These are phyloP conservation scores for Enteromius thamalakanensis DNA, from an alignment of 2,797 vertebrate genomes.

Conservation along the genomic window DNA sequence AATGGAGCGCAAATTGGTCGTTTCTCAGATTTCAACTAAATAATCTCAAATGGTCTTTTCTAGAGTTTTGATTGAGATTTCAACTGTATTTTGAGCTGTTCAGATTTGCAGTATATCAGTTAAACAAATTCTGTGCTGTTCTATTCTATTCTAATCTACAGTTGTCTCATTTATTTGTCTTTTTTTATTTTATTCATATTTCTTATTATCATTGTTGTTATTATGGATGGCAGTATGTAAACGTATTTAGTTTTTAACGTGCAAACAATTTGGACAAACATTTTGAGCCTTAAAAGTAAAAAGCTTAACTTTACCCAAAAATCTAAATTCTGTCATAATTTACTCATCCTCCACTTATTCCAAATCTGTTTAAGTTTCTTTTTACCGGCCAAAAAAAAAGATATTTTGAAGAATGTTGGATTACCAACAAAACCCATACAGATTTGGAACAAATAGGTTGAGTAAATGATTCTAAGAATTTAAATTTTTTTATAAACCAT, in stretches of 20 bases:
- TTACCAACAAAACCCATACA: neutral
- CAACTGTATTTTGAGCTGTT: neutral
- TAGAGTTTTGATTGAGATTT: neutral
- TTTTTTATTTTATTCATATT: no score
- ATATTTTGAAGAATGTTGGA: neutral
- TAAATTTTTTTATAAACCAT: neutral
- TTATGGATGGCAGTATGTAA: no score
- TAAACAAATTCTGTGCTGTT: neutral
- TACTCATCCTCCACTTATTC: neutral
- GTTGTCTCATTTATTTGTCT: neutral
- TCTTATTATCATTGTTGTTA: no score
- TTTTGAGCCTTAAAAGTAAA: no score
- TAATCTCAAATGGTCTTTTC: neutral
- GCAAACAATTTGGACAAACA: no score
- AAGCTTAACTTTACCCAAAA: neutral
- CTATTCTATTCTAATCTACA: neutral
- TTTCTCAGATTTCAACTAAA: neutral
- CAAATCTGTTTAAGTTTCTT: neutral
- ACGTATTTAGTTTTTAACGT: no score
- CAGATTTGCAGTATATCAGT: neutral
- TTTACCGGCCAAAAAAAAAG: neutral
- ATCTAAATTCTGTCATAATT: neutral
- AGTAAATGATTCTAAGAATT: neutral
- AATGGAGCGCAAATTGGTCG: slow-evolving; percentile 6
- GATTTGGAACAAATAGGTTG: neutral